These are phyloP conservation scores for Oncorhynchus clarkii DNA, from an alignment of 2,113 vertebrate species.

Conservation along the genomic window DNA sequence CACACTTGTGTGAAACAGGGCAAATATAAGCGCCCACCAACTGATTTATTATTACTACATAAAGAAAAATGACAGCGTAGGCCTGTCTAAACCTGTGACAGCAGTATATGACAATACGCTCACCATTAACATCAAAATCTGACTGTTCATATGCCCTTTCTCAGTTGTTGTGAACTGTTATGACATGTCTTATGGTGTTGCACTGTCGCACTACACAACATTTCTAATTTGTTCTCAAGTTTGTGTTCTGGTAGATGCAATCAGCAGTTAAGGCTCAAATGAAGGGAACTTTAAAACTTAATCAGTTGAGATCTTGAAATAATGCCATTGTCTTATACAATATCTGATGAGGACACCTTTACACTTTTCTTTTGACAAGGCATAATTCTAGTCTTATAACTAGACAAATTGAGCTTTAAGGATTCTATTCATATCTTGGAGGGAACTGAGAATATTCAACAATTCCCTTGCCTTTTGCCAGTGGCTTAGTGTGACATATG, in stretches of 20 bases:
- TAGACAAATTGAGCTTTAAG: slow-evolving; percentile 72
- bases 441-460: slow-evolving; percentile 66
- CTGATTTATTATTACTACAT: background rate
- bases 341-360: background rate
- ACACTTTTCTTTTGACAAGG: background rate
- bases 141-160: background rate
- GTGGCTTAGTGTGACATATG: slow-evolving; percentile 77
- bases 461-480: slow-evolving; percentile 71
- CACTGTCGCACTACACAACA: no score
- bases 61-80: background rate
- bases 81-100: background rate
- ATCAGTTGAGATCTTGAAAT: no score
- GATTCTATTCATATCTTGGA: slow-evolving; percentile 77
- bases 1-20: no score
- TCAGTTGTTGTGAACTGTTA: background rate
- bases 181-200: background rate
- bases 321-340: background rate
- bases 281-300: no score
- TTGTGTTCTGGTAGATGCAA: no score
- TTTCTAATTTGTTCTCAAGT: no score
- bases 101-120: background rate
- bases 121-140: background rate
- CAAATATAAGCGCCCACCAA: no score
- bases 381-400: slow-evolving; percentile 18
- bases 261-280: background rate